These are phyloP conservation scores for Eolophus roseicapilla DNA, from an alignment of 2,113 vertebrate genomes.

Conservation along the genomic window DNA sequence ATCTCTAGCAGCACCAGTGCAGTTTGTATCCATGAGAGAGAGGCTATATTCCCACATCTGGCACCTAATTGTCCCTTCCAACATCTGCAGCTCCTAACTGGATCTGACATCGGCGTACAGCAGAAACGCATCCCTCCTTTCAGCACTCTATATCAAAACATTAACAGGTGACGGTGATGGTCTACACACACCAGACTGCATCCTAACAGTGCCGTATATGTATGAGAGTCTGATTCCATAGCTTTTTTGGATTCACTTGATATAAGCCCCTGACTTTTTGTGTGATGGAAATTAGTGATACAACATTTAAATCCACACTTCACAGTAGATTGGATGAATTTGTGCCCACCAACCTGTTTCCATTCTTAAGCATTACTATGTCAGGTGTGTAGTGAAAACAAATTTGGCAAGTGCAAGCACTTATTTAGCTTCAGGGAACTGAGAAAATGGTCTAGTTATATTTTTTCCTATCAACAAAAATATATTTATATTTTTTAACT, in stretches of 20 bases:
- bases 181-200: neutral
- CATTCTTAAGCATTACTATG: neutral
- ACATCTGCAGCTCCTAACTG: neutral
- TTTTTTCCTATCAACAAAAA: neutral
- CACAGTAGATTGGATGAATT: neutral
- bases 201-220: too few relatives aligned
- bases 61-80: neutral
- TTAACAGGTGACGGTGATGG: neutral
- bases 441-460: neutral
- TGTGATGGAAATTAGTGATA: neutral
- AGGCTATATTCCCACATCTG: neutral
- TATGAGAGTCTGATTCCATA: fast-evolving
- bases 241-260: neutral
- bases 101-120: fast-evolving
- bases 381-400: neutral
- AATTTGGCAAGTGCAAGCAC: neutral
- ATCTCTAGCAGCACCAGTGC: neutral
- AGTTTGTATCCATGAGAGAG: neutral
- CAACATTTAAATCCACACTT: neutral
- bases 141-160: neutral
- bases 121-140: neutral
- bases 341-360: neutral
- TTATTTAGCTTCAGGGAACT: neutral
- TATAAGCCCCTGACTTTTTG: neutral
- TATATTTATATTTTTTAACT: neutral